A percentile compares a stretch with the other conserved stretches of the same genome.
Evolutionary conservation across 2,888 invertebrate species (phyloP).

Genomic region (Parnassius apollo): DNA sequence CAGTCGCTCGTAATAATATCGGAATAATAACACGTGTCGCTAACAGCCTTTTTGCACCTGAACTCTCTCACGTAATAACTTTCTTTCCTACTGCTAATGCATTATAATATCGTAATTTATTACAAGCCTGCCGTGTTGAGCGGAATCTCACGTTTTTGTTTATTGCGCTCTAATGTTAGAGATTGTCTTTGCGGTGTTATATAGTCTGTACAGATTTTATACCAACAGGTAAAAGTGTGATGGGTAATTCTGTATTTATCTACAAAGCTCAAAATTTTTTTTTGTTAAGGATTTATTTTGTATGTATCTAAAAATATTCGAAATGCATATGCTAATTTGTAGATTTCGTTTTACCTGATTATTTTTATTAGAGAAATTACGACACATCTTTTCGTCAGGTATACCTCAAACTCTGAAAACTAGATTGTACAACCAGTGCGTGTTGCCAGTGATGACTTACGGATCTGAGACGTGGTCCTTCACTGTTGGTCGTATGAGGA

Average conservation of each 20-base stretch:
- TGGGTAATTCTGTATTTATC: conserved; percentile 10
- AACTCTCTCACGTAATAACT: conserved; percentile 39
- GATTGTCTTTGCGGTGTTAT: conserved; percentile 23
- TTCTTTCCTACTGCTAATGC: conserved; percentile 42
- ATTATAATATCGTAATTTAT: conserved; percentile 42
- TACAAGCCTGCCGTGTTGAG: conserved; percentile 34
- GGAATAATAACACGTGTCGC: conserved; percentile 45
- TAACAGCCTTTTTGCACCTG: conserved; percentile 50
- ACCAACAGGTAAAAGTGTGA: conserved; percentile 19
- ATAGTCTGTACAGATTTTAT: conserved; percentile 25
- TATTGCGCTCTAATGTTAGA: conserved; percentile 31
- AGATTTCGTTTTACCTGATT: too few relatives aligned
- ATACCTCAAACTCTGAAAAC: too few relatives aligned
- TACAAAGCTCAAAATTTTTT: background rate
- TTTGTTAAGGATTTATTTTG: background rate
- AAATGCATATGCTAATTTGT: too few relatives aligned
- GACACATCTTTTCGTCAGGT: too few relatives aligned
- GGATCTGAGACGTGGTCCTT: too few relatives aligned
- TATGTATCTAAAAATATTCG: background rate
- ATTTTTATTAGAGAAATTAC: too few relatives aligned
- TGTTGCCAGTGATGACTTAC: too few relatives aligned
- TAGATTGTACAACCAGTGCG: too few relatives aligned
- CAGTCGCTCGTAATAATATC: conserved; percentile 44
- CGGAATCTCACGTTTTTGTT: conserved; percentile 51
- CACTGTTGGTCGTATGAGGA: too few relatives aligned